phyloP scores from a whole-genome alignment of 2,797 vertebrate species.

The Phataginus tetradactyla region DNA sequence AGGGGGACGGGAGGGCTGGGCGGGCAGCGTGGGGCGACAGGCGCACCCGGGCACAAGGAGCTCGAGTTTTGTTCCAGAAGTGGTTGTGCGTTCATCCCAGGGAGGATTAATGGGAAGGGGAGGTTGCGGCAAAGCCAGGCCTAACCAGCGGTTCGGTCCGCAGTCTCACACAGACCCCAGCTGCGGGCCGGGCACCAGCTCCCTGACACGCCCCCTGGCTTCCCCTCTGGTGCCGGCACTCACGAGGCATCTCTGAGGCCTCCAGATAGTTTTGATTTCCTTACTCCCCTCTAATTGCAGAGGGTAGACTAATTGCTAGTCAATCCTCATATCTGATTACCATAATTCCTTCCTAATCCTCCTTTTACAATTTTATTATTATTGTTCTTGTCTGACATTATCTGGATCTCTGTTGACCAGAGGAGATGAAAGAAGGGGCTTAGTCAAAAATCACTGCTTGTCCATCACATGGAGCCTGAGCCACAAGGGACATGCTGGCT shows the following conservation, averaged over 20 bases:
- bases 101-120: background rate
- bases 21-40: accelerated
- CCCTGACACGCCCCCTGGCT: accelerated
- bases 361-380: background rate
- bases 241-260: background rate
- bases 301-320: background rate
- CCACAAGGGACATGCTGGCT: accelerated
- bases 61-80: background rate
- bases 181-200: accelerated
- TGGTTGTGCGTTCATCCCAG: accelerated
- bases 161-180: background rate
- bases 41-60: accelerated
- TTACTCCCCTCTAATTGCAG: background rate
- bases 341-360: background rate
- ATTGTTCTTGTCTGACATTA: background rate
- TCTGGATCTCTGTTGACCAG: background rate
- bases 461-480: accelerated
- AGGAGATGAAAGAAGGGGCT: background rate
- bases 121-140: background rate
- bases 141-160: background rate
- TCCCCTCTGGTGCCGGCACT: background rate
- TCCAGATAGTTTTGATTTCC: background rate
- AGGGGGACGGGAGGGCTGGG: background rate
- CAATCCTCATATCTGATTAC: background rate
- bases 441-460: background rate